phyloP scores from a whole-genome alignment of 2,113 vertebrate genomes.

The Peromyscus polionotus region DNA sequence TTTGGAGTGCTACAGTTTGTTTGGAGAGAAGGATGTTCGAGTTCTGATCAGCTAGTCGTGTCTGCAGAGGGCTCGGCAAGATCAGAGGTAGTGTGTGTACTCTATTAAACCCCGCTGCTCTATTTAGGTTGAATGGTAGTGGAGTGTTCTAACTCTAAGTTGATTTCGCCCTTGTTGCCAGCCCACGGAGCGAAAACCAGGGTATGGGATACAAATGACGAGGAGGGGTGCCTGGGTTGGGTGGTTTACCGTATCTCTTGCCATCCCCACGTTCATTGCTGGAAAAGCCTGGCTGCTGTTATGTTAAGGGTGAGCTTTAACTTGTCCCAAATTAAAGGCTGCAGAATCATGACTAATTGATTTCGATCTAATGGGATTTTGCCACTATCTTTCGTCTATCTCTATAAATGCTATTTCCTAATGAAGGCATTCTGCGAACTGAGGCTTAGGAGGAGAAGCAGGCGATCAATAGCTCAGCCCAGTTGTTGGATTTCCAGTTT shows the following conservation, averaged over 20 bases:
- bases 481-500: background rate
- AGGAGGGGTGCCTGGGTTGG: background rate
- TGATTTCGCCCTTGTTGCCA: background rate
- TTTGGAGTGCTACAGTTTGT: background rate
- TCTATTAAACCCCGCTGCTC: background rate
- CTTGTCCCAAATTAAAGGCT: background rate
- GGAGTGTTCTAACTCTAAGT: background rate
- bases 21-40: background rate
- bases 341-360: background rate
- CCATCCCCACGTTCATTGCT: background rate
- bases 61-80: background rate
- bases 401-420: background rate
- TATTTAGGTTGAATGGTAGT: background rate
- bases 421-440: background rate
- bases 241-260: background rate
- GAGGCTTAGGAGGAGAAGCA: background rate
- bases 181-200: background rate
- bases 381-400: background rate
- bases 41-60: background rate
- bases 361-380: constrained; percentile 44
- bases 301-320: background rate
- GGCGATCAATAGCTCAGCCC: background rate
- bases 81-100: background rate
- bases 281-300: background rate
- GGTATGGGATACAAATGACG: background rate